Base-by-base conservation (phyloP, 2,113 vertebrate species). In the Sterrhoptilus dennistouni region DNA sequence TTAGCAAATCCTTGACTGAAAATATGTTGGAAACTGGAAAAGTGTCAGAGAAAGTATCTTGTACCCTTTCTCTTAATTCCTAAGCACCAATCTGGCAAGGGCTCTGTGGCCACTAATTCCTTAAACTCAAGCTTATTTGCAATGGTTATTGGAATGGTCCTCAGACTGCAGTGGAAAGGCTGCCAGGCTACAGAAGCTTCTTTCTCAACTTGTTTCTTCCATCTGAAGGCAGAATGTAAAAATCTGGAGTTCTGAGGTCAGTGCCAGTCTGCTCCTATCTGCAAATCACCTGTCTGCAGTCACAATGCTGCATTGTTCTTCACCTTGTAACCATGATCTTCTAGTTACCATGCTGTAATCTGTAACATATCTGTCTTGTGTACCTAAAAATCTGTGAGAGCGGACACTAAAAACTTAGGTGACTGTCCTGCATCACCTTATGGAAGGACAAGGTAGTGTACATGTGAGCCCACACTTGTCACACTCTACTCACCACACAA, bases 261-360 rank as follows among this genome's bases (percentile, higher is more conserved):
- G 8, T 24, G 36, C 44, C 38, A 14, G 18, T 27, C 45, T 36
- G 19, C 14, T 88, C 15, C 38, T 19, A 5, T 20, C 57, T 79
- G 40, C 56, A 42, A 49, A 74, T 25, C 12, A 12, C 3, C 22
- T 36, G 33, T 27, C 31, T 75, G 5, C 44, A n/a, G 50, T 28
- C 28, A 53, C 22, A 72, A 12, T 1, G 1, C 12, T 19, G 2
- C 21, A 14, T 36, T 36, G 36, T 4, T 29, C 16, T 53, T 65
- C 9, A 28, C 11, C 25, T 44, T 24, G 16, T 21, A 74, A 69
- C 25, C 16, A 9, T 0, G 0, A 18, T 24, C 9, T 42, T 70
- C 36, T 20, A 20, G 22, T 25, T 80, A 53, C 40, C 5, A 5
- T 50, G 29, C 14, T 45, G 2, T 44, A n/a, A 42, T 11, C 14